Conservation (phyloP, 2,113 vertebrate genomes). For the Mugil cephalus region DNA sequence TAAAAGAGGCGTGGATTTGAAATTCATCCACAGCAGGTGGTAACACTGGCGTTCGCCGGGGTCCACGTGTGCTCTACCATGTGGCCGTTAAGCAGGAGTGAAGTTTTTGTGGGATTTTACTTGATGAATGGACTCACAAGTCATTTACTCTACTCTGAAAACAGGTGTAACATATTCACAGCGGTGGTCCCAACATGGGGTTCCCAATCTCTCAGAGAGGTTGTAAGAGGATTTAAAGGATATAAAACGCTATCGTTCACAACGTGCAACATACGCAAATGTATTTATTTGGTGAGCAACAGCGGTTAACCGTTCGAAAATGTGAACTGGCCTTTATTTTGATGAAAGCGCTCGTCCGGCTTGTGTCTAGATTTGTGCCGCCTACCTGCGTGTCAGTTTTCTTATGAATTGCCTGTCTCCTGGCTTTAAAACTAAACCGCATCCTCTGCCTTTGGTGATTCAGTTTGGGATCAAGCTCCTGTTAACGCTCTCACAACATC, state of each 20-base stretch:
- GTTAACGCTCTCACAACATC: conserved; percentile 2
- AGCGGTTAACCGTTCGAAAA: too few relatives aligned
- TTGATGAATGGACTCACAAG: conserved; percentile 3
- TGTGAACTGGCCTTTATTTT: too few relatives aligned
- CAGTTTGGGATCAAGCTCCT: conserved; percentile 9
- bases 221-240: not conserved
- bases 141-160: conserved; percentile 1
- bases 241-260: too few relatives aligned
- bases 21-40: conserved; percentile 21
- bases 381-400: too few relatives aligned
- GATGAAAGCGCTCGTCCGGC: too few relatives aligned
- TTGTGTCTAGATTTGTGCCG: too few relatives aligned
- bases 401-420: too few relatives aligned
- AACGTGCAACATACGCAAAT: too few relatives aligned
- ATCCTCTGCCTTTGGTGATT: not conserved
- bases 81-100: not conserved
- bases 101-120: conserved; percentile 12
- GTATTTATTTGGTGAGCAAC: too few relatives aligned
- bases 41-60: conserved; percentile 44
- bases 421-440: too few relatives aligned
- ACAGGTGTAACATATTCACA: not conserved
- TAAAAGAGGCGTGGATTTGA: conserved; percentile 23
- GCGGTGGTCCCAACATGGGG: not conserved
- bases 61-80: conserved; percentile 29
- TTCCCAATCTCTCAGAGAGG: not conserved